Conservation (phyloP, 2,797 vertebrate genomes). For the Hydrophis major region DNA sequence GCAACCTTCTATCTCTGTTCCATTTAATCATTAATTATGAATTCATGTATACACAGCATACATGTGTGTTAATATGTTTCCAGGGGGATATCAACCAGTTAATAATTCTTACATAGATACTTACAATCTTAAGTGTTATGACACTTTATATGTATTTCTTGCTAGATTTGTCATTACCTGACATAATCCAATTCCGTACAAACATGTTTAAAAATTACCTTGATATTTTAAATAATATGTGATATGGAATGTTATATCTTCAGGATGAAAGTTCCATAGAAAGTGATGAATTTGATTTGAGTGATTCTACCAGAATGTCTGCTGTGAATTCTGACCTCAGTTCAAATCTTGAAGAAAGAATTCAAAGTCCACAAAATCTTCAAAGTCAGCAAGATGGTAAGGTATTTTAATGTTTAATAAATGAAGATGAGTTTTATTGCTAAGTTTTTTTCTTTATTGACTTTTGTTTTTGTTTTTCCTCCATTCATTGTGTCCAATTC, state of each 20-base stretch:
- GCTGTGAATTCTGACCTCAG: slow-evolving; percentile 83
- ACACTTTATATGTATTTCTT: neutral
- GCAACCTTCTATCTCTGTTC: neutral
- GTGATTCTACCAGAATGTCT: slow-evolving; percentile 82
- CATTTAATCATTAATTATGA: neutral
- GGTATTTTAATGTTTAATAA: slow-evolving; percentile 41
- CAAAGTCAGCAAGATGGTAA: slow-evolving; percentile 81
- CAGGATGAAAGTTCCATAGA: slow-evolving; percentile 84
- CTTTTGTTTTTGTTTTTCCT: neutral
- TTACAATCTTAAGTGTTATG: neutral
- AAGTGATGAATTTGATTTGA: slow-evolving; percentile 84
- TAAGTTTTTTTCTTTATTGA: neutral
- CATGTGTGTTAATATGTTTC: neutral
- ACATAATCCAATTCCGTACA: neutral
- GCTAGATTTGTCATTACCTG: neutral
- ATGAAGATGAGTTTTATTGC: slow-evolving; percentile 36
- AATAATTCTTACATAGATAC: slow-evolving; percentile 2
- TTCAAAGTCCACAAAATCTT: slow-evolving; percentile 80
- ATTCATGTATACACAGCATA: neutral
- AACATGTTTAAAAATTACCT: neutral
- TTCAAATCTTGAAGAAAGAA: slow-evolving; percentile 82
- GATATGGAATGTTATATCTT: slow-evolving; percentile 44
- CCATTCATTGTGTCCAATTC: neutral
- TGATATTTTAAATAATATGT: neutral
- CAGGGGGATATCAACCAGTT: neutral